Base-by-base conservation (phyloP, 2,797 vertebrate genomes). In the Podarcis siculus region DNA sequence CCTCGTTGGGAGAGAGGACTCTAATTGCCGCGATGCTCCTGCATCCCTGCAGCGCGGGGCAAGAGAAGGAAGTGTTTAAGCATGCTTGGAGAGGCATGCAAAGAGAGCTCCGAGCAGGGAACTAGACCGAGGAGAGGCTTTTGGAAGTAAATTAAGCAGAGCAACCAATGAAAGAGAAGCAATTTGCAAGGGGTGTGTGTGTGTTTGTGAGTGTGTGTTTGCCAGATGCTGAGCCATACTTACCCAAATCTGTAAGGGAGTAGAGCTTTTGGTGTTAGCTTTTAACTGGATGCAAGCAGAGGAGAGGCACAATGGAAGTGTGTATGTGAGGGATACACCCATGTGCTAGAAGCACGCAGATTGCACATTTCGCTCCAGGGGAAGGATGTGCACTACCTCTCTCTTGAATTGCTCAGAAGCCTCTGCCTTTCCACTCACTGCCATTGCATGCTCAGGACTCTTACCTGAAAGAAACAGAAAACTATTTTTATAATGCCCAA, bases 11-110 rank as follows among this genome's bases (percentile, higher is more conserved):
- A 9, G 88, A 45, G 88, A 45, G 83, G 49, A 23, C 15, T 69
- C 45, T 88, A 89, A 19, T 89, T 73, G 83, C 78, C 58, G 87
- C 73, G 85, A 32, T 86, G 79, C 75, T 49, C 42, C 49, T 37
- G 76, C 71, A 64, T 86, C 86, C 66, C 37, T 32, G 23, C 27
- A 45, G 17, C 71, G 15, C 25, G 45, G 37, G n/a, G 30, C 21
- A 49, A 78, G 83, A 25, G 55, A 17, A 2, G 58, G 32, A 79
- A 81, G 30, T 8, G 27, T 27, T 83, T 1, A 2, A 49, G 37
- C 32, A 64, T 39, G 72, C 58, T 32, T 13, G 58, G 19, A 42
- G 30, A 80, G 55, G 21, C 35, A 37, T 15, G 32, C 25, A 39
- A 58, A 45, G 42, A 55, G 86, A 69, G 35, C 25, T 27, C 8